These are phyloP conservation scores for Triplophysa siluroides DNA, from an alignment of 2,113 vertebrate genomes.

Conservation along the genomic window DNA sequence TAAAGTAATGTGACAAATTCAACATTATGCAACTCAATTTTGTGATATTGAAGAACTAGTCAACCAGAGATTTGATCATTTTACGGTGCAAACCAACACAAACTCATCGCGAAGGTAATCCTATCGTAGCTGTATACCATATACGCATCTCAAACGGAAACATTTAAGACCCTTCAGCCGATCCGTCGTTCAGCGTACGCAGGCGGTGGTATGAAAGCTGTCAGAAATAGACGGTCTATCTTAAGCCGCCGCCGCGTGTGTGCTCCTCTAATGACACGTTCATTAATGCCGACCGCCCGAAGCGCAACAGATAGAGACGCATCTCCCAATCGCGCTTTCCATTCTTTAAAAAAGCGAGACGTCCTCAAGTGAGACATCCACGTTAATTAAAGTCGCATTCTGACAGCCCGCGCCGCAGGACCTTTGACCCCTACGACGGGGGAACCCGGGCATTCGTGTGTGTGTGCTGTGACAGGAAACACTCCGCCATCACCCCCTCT, in stretches of 20 bases:
- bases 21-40: too few species aligned
- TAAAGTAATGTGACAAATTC: too few species aligned
- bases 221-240: slow-evolving; percentile 8
- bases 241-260: background rate
- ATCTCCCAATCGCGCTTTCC: slow-evolving; percentile 34
- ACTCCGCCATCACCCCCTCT: background rate
- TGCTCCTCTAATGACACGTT: slow-evolving; percentile 56
- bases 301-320: slow-evolving; percentile 45
- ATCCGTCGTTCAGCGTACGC: slow-evolving; percentile 6
- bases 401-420: slow-evolving; percentile 59
- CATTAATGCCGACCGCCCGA: slow-evolving; percentile 62
- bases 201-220: slow-evolving; percentile 1
- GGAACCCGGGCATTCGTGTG: background rate
- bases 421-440: slow-evolving; percentile 61
- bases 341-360: slow-evolving; percentile 32
- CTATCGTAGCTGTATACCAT: background rate
- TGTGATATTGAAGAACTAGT: too few species aligned
- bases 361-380: slow-evolving; percentile 50
- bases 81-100: too few species aligned
- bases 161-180: background rate
- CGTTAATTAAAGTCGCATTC: slow-evolving; percentile 60
- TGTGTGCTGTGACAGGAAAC: slow-evolving; percentile 27
- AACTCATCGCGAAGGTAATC: background rate
- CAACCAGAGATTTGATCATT: too few species aligned
- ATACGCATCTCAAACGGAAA: slow-evolving; percentile 45